Base-by-base conservation (phyloP, 2,797 vertebrate species). In the Setipinna tenuifilis region DNA sequence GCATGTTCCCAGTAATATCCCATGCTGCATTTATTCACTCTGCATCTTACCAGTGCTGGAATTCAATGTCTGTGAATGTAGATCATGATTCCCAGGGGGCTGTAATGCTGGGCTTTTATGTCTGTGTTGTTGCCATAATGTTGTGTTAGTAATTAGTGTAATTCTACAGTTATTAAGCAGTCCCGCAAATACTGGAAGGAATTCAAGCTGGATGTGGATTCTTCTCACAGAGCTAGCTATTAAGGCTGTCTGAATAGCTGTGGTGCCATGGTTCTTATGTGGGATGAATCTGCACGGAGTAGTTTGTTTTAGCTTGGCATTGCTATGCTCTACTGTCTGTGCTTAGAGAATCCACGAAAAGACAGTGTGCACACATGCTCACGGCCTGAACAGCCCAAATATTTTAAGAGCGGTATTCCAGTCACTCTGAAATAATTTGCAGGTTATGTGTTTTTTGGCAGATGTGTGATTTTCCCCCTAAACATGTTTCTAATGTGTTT, bases 131-230 rank as follows among this genome's bases (percentile, higher is more conserved):
- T 82, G 85, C 90, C 28, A 57, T 88, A 71, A 88, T 88, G 86
- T 88, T 89, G 89, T 90, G 90, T 91, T 92, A 91, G 89, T 90
- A 92, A 93, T 92, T 92, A 89, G 89, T 91, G 92, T 92, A 91
- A 93, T 93, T 92, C 89, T 90, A 86, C 88, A 81, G 90, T 91
- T 90, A 93, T 92, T 92, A 92, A 91, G 87, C 82, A 44, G 86
- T 90, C 88, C 88, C 88, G 57, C 85, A 92, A 87, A 89, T 35
- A 83, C 85, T 89, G 91, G 89, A 83, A 90, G 90, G 89, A 88
- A 86, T 90, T 89, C 86, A 83, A 87, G 88, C 88, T 87, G 87
- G 85, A 88, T 86, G 87, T 19, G 86, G 87, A 88, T 90, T 89
- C 90, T 90, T 89, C 90, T 92, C 87, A 86, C 89, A 87, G 86